A percentile compares a stretch with the other conserved stretches of the same genome.
Conservation (phyloP, 2,797 vertebrate genomes). For the Pipistrellus pipistrellus region DNA sequence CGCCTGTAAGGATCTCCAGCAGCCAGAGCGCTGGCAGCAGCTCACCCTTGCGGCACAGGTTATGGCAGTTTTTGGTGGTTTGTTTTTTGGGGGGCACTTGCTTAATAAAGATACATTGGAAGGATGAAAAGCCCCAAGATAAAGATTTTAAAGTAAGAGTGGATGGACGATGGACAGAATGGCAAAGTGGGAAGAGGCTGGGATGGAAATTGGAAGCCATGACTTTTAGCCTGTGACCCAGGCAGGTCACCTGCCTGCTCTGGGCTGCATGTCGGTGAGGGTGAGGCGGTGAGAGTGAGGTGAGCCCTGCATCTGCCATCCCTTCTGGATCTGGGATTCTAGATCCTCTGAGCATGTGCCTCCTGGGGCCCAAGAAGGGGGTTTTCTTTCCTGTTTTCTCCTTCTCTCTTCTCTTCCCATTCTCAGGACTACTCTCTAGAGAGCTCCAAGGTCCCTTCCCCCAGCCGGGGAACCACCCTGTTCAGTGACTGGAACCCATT, state of each 20-base stretch:
- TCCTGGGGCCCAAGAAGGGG: background rate
- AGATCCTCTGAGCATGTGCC: background rate
- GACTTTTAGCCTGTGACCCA: background rate
- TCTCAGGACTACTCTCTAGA: background rate
- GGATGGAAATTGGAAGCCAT: background rate
- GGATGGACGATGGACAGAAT: background rate
- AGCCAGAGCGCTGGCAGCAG: background rate
- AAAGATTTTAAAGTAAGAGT: constrained; percentile 7
- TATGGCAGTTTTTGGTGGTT: background rate
- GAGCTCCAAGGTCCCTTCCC: background rate
- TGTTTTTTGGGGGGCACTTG: background rate
- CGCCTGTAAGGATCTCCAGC: background rate
- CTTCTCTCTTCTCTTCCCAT: background rate
- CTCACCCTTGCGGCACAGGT: background rate
- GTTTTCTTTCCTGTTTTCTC: background rate
- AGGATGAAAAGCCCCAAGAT: background rate
- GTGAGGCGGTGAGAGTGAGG: background rate
- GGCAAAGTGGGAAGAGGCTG: background rate
- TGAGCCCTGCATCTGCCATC: background rate
- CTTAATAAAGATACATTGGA: background rate
- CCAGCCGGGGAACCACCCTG: background rate
- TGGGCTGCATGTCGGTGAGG: background rate
- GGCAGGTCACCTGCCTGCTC: background rate
- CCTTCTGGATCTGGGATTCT: background rate
- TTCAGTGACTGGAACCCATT: background rate